These are phyloP conservation scores for Hydropsyche tenuis DNA, from an alignment of 1,140 invertebrate genomes.

Conservation along the genomic window DNA sequence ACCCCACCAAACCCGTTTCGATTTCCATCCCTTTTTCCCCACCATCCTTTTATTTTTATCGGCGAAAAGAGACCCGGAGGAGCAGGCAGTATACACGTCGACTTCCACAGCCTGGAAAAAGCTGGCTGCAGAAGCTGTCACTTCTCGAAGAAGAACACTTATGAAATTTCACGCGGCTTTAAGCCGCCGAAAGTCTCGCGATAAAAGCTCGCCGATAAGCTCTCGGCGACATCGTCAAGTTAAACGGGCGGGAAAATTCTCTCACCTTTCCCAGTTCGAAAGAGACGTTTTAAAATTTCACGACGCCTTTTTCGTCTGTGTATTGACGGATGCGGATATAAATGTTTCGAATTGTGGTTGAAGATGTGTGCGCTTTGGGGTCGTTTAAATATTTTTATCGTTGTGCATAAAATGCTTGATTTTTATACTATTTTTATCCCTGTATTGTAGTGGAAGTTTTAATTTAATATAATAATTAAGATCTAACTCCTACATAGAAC, in stretches of 20 bases:
- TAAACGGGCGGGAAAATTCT: slow-evolving; percentile 34
- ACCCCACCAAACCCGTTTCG: too few species aligned
- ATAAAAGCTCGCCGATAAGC: slow-evolving; percentile 34
- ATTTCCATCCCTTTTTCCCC: neutral
- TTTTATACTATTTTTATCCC: too few species aligned
- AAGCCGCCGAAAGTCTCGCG: slow-evolving; percentile 23
- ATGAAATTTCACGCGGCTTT: slow-evolving; percentile 36
- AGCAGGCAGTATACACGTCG: too few species aligned
- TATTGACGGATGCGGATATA: too few species aligned
- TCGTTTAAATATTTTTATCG: too few species aligned
- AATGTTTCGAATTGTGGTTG: too few species aligned
- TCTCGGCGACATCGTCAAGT: slow-evolving; percentile 31
- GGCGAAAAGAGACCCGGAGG: neutral
- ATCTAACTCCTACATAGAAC: too few species aligned
- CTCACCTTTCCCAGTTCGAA: slow-evolving; percentile 12
- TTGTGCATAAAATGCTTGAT: too few species aligned
- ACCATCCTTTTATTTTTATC: neutral
- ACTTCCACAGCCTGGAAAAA: too few species aligned
- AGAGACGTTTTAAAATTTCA: slow-evolving; percentile 20
- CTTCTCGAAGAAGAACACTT: slow-evolving; percentile 31
- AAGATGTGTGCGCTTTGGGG: too few species aligned
- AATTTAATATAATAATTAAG: too few species aligned
- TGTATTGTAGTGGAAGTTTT: too few species aligned
- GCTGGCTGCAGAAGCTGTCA: slow-evolving; percentile 29
- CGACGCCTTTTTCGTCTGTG: neutral